A percentile compares a stretch with the other conserved stretches of the same genome.
phyloP scores from a whole-genome alignment of 2,888 invertebrate genomes.

The Lasioglossum oenotherae region DNA sequence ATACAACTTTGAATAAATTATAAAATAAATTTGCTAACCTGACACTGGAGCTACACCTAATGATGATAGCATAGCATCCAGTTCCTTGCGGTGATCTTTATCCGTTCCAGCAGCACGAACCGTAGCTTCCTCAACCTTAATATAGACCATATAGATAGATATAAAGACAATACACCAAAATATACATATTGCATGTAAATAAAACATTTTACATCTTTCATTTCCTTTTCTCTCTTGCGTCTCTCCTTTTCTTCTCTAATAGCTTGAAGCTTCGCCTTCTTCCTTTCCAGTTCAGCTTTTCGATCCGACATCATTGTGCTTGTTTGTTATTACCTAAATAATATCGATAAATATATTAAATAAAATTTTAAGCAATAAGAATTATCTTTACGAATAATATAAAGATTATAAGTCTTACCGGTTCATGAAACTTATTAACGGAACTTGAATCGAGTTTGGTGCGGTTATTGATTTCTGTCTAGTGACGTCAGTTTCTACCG shows the following conservation, averaged over 20 bases:
- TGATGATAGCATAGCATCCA: slow-evolving; percentile 94
- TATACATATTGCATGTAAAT: slow-evolving; percentile 12
- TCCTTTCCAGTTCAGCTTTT: slow-evolving; percentile 96
- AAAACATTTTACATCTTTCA: slow-evolving; percentile 90
- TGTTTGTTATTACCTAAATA: slow-evolving; percentile 44
- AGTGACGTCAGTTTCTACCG: slow-evolving; percentile 61
- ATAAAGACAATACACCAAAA: not conserved
- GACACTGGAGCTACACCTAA: slow-evolving; percentile 95
- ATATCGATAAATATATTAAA: slow-evolving; percentile 15
- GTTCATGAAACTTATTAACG: slow-evolving; percentile 42
- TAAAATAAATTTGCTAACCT: slow-evolving; percentile 78
- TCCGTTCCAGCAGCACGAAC: slow-evolving; percentile 84
- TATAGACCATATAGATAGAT: not conserved
- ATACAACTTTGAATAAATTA: not conserved
- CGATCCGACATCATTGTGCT: slow-evolving; percentile 90
- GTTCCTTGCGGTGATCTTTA: slow-evolving; percentile 87
- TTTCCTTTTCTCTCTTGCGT: slow-evolving; percentile 93
- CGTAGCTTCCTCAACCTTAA: slow-evolving; percentile 85
- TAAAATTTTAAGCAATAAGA: not conserved
- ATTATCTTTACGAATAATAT: not conserved
- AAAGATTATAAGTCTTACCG: not conserved
- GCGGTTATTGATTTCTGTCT: slow-evolving; percentile 65
- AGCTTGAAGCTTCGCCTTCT: slow-evolving; percentile 95
- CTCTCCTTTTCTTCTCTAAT: slow-evolving; percentile 95
- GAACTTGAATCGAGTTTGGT: slow-evolving; percentile 39